Evolutionary conservation across 2,113 vertebrate species (phyloP), one percentile per base, ranked within the genome.

Genomic region (Dromas ardeola): DNA sequence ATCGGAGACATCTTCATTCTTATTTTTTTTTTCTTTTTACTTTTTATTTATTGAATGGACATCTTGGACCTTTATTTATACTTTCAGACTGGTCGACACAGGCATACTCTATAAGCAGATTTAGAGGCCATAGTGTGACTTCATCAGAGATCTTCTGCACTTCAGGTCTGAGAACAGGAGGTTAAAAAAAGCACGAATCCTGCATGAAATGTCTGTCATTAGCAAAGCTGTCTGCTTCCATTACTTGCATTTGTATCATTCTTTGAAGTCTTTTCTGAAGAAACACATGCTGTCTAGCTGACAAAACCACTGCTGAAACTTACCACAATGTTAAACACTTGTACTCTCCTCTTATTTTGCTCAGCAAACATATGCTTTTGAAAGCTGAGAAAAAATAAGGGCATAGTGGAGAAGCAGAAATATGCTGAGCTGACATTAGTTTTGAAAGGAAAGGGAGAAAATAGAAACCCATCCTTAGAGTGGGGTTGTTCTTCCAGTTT

Each of bases 241-340:
- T 86, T 93, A 50, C 45, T 93, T 78, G 63, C 42, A 53, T 93
- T 94, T 79, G 10, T 93, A 63, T 73, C 29, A 62, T 86, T 90
- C 56, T 93, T 95, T 94, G 63, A 95, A 97, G 85, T 67, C 9
- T 86, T 82, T 88, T 79, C 50, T 77, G 55, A 92, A 93, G 82
- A 86, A 92, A 88, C 40, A 63, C 21, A 1, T 90, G 45, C 62
- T 92, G 67, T 70, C 81, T 96, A 62, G 72, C 59, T 94, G 59
- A 92, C 67, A 88, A 90, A 90, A 93, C 11, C 71, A 42, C 53
- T 74, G 42, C n/a, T 77, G 79, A 92, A 92, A 27, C 42, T 92
- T 66, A 80, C 22, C 38, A 53, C 63, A 45, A 19, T 47, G n/a
- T 83, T 90, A 92, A 63, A 62, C 71, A 25, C 50, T 93, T 93